Evolutionary conservation across 64 coral and sea anemone species (phyloP).

Genomic region (Astreopora myriophthalma): DNA sequence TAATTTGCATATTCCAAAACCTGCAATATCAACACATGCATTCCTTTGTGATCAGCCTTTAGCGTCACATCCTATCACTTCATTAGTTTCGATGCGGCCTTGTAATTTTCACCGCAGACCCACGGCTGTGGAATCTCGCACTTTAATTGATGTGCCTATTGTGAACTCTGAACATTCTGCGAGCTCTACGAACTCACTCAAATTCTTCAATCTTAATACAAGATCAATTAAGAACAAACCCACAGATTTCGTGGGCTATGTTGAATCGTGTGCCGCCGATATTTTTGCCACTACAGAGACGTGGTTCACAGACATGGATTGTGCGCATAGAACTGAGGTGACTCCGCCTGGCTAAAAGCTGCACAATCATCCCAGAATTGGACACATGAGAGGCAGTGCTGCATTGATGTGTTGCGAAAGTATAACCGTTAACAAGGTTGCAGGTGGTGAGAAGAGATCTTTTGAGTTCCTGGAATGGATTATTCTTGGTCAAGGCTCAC

Average conservation of each 20-base stretch:
- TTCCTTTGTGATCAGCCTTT: not conserved
- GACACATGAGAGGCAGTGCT: constrained; percentile 11
- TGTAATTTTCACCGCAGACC: no score
- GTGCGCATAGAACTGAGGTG: not conserved
- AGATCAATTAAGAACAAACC: constrained; percentile 74
- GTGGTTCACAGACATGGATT: constrained; percentile 18
- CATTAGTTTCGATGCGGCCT: no score
- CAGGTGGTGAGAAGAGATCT: constrained; percentile 39
- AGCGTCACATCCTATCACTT: no score
- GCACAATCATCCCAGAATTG: constrained; percentile 35
- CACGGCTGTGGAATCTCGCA: no score
- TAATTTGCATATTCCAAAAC: constrained; percentile 65
- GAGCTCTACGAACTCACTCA: no score
- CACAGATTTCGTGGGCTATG: constrained; percentile 60
- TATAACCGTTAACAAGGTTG: constrained; percentile 29
- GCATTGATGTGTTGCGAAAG: constrained; percentile 45
- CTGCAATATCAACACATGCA: constrained; percentile 2
- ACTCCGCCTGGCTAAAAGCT: constrained; percentile 31
- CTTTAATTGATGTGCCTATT: no score
- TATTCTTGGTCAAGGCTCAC: constrained; percentile 59
- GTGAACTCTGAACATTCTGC: no score
- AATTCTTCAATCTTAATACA: not conserved
- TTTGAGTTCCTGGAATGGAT: constrained; percentile 67
- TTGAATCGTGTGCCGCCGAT: constrained; percentile 45
- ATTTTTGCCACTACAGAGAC: constrained; percentile 63